Evolutionary conservation across 2,797 vertebrate genomes (phyloP).

Genomic region (Eulemur albifrons): DNA sequence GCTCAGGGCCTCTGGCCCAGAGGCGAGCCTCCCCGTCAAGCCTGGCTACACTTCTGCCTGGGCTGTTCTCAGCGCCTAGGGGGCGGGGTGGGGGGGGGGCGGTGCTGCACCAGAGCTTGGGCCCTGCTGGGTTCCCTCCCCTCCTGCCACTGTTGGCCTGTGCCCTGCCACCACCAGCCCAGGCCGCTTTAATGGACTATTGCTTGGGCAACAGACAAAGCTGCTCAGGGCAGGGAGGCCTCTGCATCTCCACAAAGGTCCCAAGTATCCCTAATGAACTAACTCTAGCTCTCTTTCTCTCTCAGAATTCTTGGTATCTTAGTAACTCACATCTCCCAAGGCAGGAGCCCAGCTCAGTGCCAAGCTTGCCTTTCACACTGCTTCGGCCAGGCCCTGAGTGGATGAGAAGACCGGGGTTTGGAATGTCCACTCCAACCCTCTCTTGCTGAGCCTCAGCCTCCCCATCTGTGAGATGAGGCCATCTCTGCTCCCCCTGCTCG

Average conservation of each 20-base stretch:
- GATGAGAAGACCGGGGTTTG: slow-evolving; percentile 3
- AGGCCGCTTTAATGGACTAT: slow-evolving; percentile 52
- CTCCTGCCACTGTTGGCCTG: slow-evolving; percentile 1
- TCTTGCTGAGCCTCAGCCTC: background rate
- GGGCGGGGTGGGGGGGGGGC: too few species aligned
- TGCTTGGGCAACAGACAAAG: slow-evolving; percentile 67
- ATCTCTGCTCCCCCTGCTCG: background rate
- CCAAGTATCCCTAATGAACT: slow-evolving; percentile 63
- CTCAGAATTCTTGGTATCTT: slow-evolving; percentile 65
- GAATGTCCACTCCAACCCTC: background rate
- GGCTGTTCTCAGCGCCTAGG: background rate
- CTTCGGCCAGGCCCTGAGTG: background rate
- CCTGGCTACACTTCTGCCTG: background rate
- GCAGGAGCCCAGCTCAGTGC: slow-evolving; percentile 54
- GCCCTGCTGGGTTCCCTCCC: background rate
- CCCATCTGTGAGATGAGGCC: background rate
- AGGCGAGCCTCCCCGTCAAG: background rate
- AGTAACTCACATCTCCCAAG: slow-evolving; percentile 67
- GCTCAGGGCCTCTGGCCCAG: background rate
- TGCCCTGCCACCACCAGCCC: background rate
- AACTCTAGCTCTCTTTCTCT: slow-evolving; percentile 46
- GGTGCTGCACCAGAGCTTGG: background rate
- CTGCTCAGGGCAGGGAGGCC: slow-evolving; percentile 36
- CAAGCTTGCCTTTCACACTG: slow-evolving; percentile 47
- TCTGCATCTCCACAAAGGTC: slow-evolving; percentile 54